Evolutionary conservation across 2,113 vertebrate genomes (phyloP), one percentile per base, ranked within the genome.

Genomic region (Xyrauchen texanus): DNA sequence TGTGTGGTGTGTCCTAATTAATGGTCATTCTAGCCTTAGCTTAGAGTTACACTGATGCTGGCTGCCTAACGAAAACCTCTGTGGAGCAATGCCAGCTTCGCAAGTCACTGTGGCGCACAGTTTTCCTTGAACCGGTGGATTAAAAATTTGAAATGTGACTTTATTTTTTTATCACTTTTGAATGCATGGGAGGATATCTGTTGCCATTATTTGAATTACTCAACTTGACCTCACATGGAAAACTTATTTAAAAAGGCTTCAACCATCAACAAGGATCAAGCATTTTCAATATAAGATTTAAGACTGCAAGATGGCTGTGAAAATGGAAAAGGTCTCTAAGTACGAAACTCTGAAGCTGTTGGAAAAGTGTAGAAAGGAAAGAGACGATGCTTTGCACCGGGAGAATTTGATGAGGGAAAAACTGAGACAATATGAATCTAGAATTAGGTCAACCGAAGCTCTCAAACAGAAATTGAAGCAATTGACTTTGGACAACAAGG

Each of bases 11-110:
- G 84, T 88, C 89, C 92, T 93, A 93, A 92, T 93, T 94, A 93
- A 90, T 91, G 92, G 93, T 93, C 89, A 93, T 93, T 92, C 91
- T 91, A 94, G 90, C 91, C 91, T 83, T 72, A 89, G 92, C 91
- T 89, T 94, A 91, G 89, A 88, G 87, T 94, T 93, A 93, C 92
- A 93, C 83, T 21, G 69, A 78, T 83, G 83, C 74, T 79, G 76
- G 72, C 83, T 85, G 81, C 87, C 88, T 71, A 83, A 86, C 76
- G 74, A 87, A 86, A 90, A 89, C 83, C 71, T 86, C 76, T 12
- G 69, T 57, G 73, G 77, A 85, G 65, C 62, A 81, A 89, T 88
- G 87, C 83, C 89, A 87, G 83, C 78, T 66, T 84, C 84, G 61
- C 83, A 85, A 85, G 86, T 85, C 76, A 74, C 66, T 51, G 62